These are phyloP conservation scores for Brassicogethes aeneus DNA, from an alignment of 2,888 invertebrate genomes.

Conservation along the genomic window DNA sequence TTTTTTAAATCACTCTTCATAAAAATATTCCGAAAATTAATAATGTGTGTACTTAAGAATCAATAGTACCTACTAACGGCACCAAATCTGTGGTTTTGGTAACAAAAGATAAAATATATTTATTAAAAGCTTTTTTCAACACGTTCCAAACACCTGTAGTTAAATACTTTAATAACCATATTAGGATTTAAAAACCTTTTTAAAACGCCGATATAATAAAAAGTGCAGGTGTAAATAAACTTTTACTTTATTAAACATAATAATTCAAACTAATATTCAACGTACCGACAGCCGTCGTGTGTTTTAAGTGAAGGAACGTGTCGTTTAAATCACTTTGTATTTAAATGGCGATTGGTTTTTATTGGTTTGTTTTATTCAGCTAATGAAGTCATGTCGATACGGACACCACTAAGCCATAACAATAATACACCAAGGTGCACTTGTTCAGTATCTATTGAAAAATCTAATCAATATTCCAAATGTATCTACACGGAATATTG, in stretches of 20 bases:
- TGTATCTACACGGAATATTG: too few relatives aligned
- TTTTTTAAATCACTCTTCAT: too few relatives aligned
- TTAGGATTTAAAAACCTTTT: too few relatives aligned
- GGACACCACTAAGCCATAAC: neutral
- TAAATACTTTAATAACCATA: too few relatives aligned
- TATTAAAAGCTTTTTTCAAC: too few relatives aligned
- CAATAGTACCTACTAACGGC: too few relatives aligned
- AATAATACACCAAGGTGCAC: neutral
- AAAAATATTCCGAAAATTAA: too few relatives aligned
- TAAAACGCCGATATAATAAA: neutral
- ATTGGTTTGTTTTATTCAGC: neutral
- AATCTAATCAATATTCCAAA: conserved; percentile 18
- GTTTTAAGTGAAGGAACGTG: neutral
- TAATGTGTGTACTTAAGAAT: too few relatives aligned
- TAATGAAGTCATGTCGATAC: conserved; percentile 1
- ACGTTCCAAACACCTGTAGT: too few relatives aligned
- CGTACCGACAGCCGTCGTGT: neutral
- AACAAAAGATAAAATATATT: too few relatives aligned
- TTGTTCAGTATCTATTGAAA: conserved; percentile 10
- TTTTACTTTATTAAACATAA: neutral
- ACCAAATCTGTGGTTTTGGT: too few relatives aligned
- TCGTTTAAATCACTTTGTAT: neutral
- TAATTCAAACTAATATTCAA: neutral
- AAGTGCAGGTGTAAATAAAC: neutral
- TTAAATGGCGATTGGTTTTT: neutral